These are phyloP conservation scores for Bos indicus DNA, from an alignment of 2,113 vertebrate genomes.

Conservation along the genomic window DNA sequence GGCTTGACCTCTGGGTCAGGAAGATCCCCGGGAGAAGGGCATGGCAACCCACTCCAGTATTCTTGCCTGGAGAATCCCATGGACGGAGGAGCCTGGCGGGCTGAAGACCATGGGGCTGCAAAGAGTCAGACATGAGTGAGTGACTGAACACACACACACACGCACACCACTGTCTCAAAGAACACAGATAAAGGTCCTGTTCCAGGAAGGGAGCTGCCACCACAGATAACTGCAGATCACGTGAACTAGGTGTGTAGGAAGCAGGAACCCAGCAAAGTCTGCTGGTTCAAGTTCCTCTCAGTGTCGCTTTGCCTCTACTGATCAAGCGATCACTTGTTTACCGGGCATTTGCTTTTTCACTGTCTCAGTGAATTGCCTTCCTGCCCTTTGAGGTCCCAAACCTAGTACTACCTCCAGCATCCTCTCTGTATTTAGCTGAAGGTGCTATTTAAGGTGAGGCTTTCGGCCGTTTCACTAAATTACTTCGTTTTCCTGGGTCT, in stretches of 20 bases:
- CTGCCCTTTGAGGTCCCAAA: background rate
- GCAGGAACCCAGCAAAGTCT: background rate
- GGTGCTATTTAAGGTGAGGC: background rate
- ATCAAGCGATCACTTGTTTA: background rate
- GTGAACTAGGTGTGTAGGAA: fast-evolving
- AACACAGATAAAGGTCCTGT: background rate
- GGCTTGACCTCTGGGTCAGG: background rate
- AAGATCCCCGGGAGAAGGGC: background rate
- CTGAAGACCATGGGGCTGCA: background rate
- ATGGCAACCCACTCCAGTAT: background rate
- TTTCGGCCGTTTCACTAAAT: background rate
- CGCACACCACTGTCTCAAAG: background rate
- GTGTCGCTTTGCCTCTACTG: fast-evolving
- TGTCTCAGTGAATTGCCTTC: background rate
- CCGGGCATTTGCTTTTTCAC: background rate
- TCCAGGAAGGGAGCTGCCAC: background rate
- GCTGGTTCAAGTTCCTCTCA: background rate
- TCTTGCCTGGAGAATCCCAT: background rate
- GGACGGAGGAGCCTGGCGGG: background rate
- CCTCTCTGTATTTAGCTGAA: background rate
- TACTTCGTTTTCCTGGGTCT: background rate
- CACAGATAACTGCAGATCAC: fast-evolving
- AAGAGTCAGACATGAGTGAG: background rate
- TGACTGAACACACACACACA: background rate
- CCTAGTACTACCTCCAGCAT: background rate